Evolutionary conservation across 2,797 vertebrate species (phyloP).

Genomic region (Malacoraja senta): DNA sequence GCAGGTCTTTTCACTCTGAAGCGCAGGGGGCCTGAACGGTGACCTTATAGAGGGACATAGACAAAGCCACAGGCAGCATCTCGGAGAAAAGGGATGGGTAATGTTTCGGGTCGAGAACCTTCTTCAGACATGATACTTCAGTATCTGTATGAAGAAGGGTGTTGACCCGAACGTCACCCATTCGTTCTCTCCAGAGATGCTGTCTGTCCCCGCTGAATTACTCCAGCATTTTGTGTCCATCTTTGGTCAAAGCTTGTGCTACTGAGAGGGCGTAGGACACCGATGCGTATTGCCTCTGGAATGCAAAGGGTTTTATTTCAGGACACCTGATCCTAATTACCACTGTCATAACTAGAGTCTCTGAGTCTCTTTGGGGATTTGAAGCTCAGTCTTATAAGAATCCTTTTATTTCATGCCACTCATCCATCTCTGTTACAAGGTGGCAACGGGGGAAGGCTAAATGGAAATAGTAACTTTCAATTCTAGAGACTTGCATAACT

Average conservation of each 20-base stretch:
- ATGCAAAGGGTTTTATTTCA: not conserved
- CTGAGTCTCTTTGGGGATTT: not conserved
- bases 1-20: too few relatives aligned
- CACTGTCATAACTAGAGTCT: not conserved
- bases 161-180: too few relatives aligned
- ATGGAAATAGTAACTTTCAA: not conserved
- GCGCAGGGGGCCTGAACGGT: too few relatives aligned
- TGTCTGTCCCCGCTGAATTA: too few relatives aligned
- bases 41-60: too few relatives aligned
- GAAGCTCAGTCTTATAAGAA: not conserved
- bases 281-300: not conserved
- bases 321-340: not conserved
- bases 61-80: too few relatives aligned
- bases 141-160: too few relatives aligned
- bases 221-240: too few relatives aligned
- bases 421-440: not conserved
- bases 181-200: too few relatives aligned
- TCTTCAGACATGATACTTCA: too few relatives aligned
- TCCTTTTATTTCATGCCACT: not conserved
- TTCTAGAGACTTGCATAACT: not conserved
- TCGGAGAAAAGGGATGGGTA: too few relatives aligned
- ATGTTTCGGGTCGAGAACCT: too few relatives aligned
- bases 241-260: not conserved
- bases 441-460: not conserved
- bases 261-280: not conserved